phyloP scores from a whole-genome alignment of 1,140 invertebrate genomes.

The Calliopsis andreniformis region DNA sequence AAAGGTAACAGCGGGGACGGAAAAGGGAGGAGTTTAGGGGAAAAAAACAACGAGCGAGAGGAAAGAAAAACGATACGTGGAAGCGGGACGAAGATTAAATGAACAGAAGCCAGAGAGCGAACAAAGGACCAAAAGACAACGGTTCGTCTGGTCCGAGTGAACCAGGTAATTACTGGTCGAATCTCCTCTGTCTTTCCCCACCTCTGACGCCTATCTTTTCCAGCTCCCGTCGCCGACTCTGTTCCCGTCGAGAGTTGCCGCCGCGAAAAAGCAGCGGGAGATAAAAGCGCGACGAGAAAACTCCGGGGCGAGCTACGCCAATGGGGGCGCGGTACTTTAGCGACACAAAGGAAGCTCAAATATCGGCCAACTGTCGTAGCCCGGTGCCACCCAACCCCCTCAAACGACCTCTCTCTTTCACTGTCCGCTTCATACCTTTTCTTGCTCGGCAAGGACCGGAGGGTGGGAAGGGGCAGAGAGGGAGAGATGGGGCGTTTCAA shows the following conservation, averaged over 20 bases:
- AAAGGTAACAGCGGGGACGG: conserved; percentile 50
- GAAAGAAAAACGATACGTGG: conserved; percentile 41
- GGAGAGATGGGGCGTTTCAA: conserved; percentile 26
- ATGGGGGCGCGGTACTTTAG: conserved; percentile 67
- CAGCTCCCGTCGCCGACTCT: conserved; percentile 13
- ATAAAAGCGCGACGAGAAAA: conserved; percentile 66
- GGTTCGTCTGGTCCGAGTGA: conserved; percentile 62
- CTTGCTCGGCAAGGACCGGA: conserved; percentile 19
- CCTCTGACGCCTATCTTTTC: conserved; percentile 53
- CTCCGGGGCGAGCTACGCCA: conserved; percentile 53
- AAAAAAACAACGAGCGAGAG: conserved; percentile 6
- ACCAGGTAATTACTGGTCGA: conserved; percentile 68
- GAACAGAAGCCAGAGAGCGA: conserved; percentile 58
- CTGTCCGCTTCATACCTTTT: conserved; percentile 51
- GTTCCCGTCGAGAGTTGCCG: conserved; percentile 50
- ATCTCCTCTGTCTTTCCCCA: conserved; percentile 47
- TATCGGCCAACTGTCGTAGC: conserved; percentile 72
- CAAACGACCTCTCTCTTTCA: conserved; percentile 54
- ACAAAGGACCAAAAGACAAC: conserved; percentile 62
- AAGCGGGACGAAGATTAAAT: conserved; percentile 61
- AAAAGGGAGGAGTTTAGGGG: conserved; percentile 9
- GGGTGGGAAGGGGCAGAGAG: conserved; percentile 7
- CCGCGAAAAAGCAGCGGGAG: conserved; percentile 51
- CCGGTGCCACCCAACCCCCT: conserved; percentile 55
- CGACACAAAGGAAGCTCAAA: conserved; percentile 70